Conservation (phyloP, 1,140 invertebrate genomes). For the Drosophila carrolli region DNA sequence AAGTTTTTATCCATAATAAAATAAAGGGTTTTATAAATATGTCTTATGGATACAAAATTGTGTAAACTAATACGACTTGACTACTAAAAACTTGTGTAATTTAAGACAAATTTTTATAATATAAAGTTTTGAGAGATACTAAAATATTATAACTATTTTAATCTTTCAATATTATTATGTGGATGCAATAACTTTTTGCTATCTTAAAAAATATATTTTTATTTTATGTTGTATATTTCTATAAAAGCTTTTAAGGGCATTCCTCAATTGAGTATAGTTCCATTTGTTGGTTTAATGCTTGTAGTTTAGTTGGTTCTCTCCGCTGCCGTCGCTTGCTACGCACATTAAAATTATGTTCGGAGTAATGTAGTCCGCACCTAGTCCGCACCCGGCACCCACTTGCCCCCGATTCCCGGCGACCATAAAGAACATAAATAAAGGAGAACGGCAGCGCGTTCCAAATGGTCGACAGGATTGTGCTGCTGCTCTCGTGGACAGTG, state of each 20-base stretch:
- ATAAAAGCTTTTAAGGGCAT: slow-evolving; percentile 6
- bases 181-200: too few relatives aligned
- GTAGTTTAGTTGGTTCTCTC: slow-evolving; percentile 58
- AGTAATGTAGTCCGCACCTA: slow-evolving; percentile 69
- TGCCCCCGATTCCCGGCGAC: neutral
- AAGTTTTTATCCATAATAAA: too few relatives aligned
- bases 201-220: too few relatives aligned
- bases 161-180: too few relatives aligned
- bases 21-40: too few relatives aligned
- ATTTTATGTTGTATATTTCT: neutral
- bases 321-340: slow-evolving; percentile 38
- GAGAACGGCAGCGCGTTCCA: slow-evolving; percentile 45
- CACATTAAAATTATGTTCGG: slow-evolving; percentile 76
- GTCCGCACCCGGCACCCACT: slow-evolving; percentile 1
- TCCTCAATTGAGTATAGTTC: neutral
- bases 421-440: slow-evolving; percentile 54
- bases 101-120: too few relatives aligned
- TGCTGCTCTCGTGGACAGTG: slow-evolving; percentile 45
- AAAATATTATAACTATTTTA: too few relatives aligned
- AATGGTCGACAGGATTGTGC: slow-evolving; percentile 52
- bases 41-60: too few relatives aligned
- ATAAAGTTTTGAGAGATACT: too few relatives aligned
- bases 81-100: too few relatives aligned
- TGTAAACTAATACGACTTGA: too few relatives aligned
- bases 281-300: slow-evolving; percentile 51